phyloP scores from a whole-genome alignment of 2,888 invertebrate species.

The Sinhomidia bicolor region DNA sequence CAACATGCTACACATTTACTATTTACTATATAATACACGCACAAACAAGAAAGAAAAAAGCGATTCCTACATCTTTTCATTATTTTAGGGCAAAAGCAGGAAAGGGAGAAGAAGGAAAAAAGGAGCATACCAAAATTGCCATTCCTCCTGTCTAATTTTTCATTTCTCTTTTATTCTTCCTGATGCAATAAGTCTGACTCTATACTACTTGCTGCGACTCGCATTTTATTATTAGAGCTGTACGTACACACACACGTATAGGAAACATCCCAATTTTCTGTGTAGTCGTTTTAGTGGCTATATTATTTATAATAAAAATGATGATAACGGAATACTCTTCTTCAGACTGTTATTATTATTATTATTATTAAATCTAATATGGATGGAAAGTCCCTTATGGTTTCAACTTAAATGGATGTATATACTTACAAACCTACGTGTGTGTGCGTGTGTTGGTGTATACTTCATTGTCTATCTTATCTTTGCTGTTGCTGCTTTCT shows the following conservation, averaged over 20 bases:
- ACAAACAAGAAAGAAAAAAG: no score
- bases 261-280: conserved; percentile 31
- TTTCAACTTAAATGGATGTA: neutral
- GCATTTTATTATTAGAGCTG: conserved; percentile 23
- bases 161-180: conserved; percentile 59
- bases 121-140: conserved; percentile 65
- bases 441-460: neutral
- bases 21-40: no score
- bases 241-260: conserved; percentile 6
- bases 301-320: conserved; percentile 65
- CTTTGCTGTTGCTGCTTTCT: neutral
- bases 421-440: neutral
- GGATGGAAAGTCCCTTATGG: conserved; percentile 12
- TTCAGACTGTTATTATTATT: neutral
- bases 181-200: conserved; percentile 12
- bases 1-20: no score
- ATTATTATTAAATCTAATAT: conserved; percentile 49
- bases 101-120: neutral
- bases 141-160: conserved; percentile 73
- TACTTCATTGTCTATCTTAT: conserved; percentile 1
- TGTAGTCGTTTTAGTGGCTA: conserved; percentile 51
- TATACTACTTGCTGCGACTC: neutral
- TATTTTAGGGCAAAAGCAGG: neutral
- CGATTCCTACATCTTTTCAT: neutral
- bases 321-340: neutral